Conservation (phyloP, 2,888 invertebrate genomes). For the Conus canariensis region DNA sequence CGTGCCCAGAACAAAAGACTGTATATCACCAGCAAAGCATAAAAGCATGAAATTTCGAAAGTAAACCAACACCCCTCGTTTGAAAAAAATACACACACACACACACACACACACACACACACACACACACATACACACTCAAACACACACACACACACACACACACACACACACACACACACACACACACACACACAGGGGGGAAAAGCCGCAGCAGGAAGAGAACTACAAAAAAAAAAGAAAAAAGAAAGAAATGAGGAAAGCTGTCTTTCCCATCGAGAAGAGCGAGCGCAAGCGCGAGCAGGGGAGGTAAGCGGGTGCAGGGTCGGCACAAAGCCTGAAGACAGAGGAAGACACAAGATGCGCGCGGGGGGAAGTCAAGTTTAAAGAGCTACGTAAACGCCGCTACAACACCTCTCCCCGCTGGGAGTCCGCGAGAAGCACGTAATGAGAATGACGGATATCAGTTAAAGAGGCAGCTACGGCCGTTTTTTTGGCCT, state of each 20-base stretch:
- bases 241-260: not conserved
- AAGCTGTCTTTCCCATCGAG: not conserved
- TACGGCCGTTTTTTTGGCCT: not conserved
- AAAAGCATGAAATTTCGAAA: too few relatives aligned
- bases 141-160: too few relatives aligned
- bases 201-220: not conserved
- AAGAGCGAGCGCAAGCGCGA: not conserved
- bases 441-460: slow-evolving; percentile 25
- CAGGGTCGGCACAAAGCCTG: slow-evolving; percentile 21
- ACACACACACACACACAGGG: too few relatives aligned
- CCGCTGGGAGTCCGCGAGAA: slow-evolving; percentile 1
- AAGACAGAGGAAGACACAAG: slow-evolving; percentile 16
- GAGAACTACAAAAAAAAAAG: not conserved
- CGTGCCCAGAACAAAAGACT: too few relatives aligned
- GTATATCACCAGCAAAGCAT: too few relatives aligned
- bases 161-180: too few relatives aligned
- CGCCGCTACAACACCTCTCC: slow-evolving; percentile 11
- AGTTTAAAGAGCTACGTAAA: slow-evolving; percentile 29
- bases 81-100: too few relatives aligned
- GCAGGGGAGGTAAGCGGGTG: slow-evolving; percentile 23
- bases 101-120: too few relatives aligned
- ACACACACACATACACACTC: too few relatives aligned
- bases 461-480: not conserved
- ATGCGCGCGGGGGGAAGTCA: slow-evolving; percentile 21
- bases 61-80: too few relatives aligned